A percentile compares a stretch with the other conserved stretches of the same genome.
Evolutionary conservation across 1,140 invertebrate genomes (phyloP).

Genomic region (Agrilus planipennis): DNA sequence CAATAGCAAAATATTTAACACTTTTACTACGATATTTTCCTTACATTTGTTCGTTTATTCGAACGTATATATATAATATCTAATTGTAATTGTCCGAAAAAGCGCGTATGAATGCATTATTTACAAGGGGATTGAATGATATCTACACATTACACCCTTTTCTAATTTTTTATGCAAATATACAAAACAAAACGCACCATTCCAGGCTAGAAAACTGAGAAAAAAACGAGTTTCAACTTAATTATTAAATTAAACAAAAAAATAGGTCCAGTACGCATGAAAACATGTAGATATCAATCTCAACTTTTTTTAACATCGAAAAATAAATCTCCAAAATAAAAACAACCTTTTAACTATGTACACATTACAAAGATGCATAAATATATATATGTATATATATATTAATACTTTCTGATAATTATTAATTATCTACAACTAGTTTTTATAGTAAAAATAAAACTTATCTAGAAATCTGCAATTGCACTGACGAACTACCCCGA

Average conservation of each 20-base stretch:
- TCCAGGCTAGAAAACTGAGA: no score
- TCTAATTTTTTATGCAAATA: constrained; percentile 13
- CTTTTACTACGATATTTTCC: no score
- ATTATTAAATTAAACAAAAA: constrained; percentile 4
- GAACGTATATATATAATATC: constrained; percentile 3
- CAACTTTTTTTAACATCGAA: constrained; percentile 13
- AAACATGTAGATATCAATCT: constrained; percentile 5
- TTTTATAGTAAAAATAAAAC: constrained; percentile 9
- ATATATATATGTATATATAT: constrained; percentile 9
- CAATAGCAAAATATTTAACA: no score
- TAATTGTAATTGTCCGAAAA: background rate
- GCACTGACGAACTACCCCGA: background rate
- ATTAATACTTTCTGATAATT: constrained; percentile 13
- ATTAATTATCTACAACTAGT: constrained; percentile 8
- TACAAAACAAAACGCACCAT: constrained; percentile 9
- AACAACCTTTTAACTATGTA: constrained; percentile 14
- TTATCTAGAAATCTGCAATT: constrained; percentile 5
- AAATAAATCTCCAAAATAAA: constrained; percentile 25
- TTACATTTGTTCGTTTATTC: no score
- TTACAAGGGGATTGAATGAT: constrained; percentile 3
- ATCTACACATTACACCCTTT: constrained; percentile 2
- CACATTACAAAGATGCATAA: no score
- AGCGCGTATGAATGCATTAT: no score
- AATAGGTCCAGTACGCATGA: constrained; percentile 1
- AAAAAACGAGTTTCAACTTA: no score